Base-by-base conservation (phyloP, 1,140 invertebrate genomes). In the Tetranychus urticae region DNA sequence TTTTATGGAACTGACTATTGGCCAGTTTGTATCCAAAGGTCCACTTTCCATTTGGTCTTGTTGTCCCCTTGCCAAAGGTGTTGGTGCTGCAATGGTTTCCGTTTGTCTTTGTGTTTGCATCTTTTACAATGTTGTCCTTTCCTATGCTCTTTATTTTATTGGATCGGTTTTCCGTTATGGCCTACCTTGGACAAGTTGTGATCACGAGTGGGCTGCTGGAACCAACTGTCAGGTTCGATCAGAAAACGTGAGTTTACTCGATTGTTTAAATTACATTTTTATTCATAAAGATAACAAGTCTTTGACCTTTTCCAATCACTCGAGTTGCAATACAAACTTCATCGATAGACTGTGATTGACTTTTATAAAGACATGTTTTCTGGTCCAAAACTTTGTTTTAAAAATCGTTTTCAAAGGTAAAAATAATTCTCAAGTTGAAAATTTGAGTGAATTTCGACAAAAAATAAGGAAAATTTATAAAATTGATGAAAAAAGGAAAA, bases 21-120 rank as follows among this genome's bases (percentile, higher is more conserved):
- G 85, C 2, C 85, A 87, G 70, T 80, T 85, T 65, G 81, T 81
- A 46, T 81, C 83, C 66, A 78, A 80, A 69, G 83, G 83, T 54
- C 79, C 82, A 23, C 80, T 83, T 47, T 83, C 82, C 14, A 77
- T 83, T 52, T 88, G 84, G 83, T 77, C 80, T 65, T 82, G 84
- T 61, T 82, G 83, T 36, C 84, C 85, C 2, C 76, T 87, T 37
- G 82, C 86, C 66, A 82, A 80, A 80, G 84, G 83, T 34, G 63
- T 68, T 34, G 67, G 67, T n/a, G 62, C 58, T 36, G 67, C 67
- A 31, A 68, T 65, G 50, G 63, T 66, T 6, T 71, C 78, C 4
- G 76, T 77, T 69, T 76, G 76, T 0, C 74, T 75, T 59, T 77
- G 77, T 73, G 67, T 79, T 4, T 79, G 78, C 64, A 73, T 75